Evolutionary conservation across 2,888 invertebrate genomes (phyloP).

Genomic region (Tricholauxania praeusta): DNA sequence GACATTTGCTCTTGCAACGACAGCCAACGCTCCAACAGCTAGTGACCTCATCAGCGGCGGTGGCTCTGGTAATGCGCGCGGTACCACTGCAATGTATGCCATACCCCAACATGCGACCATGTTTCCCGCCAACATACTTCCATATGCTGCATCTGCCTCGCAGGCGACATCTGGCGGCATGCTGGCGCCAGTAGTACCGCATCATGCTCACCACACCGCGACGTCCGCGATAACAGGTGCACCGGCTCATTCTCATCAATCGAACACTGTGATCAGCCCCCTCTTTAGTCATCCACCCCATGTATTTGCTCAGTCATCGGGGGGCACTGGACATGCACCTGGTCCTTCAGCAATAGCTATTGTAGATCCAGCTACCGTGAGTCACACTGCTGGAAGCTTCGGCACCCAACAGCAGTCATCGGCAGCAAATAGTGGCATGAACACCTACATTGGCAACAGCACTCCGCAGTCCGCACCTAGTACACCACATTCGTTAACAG

Average conservation of each 20-base stretch:
- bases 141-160: conserved; percentile 60
- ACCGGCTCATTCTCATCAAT: conserved; percentile 58
- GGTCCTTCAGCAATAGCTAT: conserved; percentile 53
- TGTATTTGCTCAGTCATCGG: conserved; percentile 43
- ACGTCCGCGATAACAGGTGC: conserved; percentile 47
- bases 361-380: conserved; percentile 48
- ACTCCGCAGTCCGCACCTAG: conserved; percentile 66
- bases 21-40: conserved; percentile 52
- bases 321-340: conserved; percentile 52
- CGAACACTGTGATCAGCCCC: conserved; percentile 66
- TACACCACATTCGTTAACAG: conserved; percentile 61
- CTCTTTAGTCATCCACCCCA: conserved; percentile 54
- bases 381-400: background rate
- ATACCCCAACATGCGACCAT: conserved; percentile 65
- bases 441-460: conserved; percentile 47
- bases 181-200: conserved; percentile 42
- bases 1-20: conserved; percentile 57
- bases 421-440: conserved; percentile 36
- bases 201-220: conserved; percentile 44
- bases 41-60: conserved; percentile 54
- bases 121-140: conserved; percentile 66
- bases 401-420: conserved; percentile 19
- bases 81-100: conserved; percentile 64
- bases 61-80: conserved; percentile 47
- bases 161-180: conserved; percentile 45